A percentile compares a stretch with the other conserved stretches of the same genome.
These are phyloP conservation scores for Grammatotria lemairii DNA, from an alignment of 2,113 vertebrate species.

Conservation along the genomic window DNA sequence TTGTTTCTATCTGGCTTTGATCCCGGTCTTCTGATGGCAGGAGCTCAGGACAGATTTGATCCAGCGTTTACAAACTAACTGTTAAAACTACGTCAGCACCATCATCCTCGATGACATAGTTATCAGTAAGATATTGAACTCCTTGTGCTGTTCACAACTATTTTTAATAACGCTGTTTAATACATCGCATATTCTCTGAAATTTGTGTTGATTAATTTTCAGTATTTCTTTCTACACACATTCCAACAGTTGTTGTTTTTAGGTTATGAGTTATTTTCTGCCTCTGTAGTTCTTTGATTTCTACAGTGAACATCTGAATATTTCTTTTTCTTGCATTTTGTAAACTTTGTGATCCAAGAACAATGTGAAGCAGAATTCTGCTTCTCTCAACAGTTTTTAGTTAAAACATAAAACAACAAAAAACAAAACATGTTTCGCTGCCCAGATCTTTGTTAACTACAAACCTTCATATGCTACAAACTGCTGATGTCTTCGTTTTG, in stretches of 20 bases:
- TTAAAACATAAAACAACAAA: not conserved
- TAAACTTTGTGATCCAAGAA: not conserved
- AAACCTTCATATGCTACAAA: not conserved
- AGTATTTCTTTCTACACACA: not conserved
- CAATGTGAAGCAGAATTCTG: not conserved
- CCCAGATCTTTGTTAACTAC: accelerated
- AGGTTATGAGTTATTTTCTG: not conserved
- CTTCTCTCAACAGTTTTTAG: not conserved
- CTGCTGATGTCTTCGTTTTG: not conserved
- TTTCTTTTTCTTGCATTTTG: not conserved
- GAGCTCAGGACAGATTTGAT: accelerated
- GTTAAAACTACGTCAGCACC: accelerated
- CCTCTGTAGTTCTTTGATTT: not conserved
- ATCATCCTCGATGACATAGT: accelerated
- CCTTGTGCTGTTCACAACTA: not conserved
- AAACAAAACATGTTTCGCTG: accelerated
- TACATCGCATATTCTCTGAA: accelerated
- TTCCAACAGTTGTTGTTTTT: not conserved
- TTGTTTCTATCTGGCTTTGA: not conserved
- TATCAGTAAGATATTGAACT: accelerated
- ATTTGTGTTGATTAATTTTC: not conserved
- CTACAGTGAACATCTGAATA: not conserved
- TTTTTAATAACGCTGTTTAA: not conserved
- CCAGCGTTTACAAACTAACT: not conserved
- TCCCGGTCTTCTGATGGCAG: not conserved